phyloP scores from a whole-genome alignment of 2,888 invertebrate genomes.

The Germaria angustata region DNA sequence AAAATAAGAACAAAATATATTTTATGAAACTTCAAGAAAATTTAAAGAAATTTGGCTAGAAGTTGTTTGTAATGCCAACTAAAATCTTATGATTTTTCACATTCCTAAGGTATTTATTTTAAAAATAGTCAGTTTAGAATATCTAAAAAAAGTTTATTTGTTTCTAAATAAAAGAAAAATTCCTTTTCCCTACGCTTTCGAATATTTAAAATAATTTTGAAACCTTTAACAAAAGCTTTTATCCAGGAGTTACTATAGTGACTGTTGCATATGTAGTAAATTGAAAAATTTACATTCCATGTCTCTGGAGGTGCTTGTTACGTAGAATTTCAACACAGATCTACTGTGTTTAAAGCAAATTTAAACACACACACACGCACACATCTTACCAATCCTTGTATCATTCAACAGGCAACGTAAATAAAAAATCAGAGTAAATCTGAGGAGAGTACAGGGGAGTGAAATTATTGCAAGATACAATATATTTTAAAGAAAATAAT shows the following conservation, averaged over 20 bases:
- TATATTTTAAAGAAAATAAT: conserved; percentile 45
- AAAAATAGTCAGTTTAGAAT: too few relatives aligned
- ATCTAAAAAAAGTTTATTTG: too few relatives aligned
- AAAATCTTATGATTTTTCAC: too few relatives aligned
- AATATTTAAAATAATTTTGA: not conserved
- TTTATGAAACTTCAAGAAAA: not conserved
- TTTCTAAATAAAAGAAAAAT: too few relatives aligned
- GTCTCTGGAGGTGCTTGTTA: conserved; percentile 58
- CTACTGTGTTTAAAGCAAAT: not conserved
- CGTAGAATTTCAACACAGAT: conserved; percentile 49
- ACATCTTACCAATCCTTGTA: conserved; percentile 43
- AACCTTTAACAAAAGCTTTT: not conserved
- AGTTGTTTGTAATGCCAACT: too few relatives aligned
- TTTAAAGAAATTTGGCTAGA: not conserved
- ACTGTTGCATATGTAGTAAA: not conserved
- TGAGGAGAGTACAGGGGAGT: not conserved
- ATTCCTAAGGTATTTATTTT: too few relatives aligned
- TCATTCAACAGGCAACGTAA: conserved; percentile 23
- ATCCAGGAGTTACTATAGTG: conserved; percentile 17
- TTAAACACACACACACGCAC: not conserved
- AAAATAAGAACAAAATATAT: not conserved
- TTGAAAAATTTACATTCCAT: conserved; percentile 54
- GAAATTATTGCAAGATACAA: conserved; percentile 4
- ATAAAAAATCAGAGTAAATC: conserved; percentile 28
- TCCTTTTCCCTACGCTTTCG: not conserved